Conservation (phyloP, 30 jellyfish, hydroid and myxozoan species). For the Clytia hemisphaerica region DNA sequence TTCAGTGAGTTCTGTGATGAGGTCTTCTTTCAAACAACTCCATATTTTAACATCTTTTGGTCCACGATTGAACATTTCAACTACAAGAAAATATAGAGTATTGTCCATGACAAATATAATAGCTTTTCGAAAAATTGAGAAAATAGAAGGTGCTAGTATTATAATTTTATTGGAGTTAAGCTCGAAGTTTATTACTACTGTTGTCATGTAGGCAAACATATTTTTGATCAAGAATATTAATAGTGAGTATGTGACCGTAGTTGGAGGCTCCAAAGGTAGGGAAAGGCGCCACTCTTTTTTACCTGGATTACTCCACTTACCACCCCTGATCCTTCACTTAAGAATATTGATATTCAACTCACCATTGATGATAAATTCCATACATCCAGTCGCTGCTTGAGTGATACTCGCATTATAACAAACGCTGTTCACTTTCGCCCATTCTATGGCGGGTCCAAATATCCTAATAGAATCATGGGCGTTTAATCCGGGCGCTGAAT, state of each 20-base stretch:
- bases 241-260: too few species aligned
- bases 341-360: constrained; percentile 5
- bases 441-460: constrained; percentile 69
- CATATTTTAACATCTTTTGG: constrained; percentile 61
- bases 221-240: too few species aligned
- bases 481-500: constrained; percentile 94
- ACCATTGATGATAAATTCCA: constrained; percentile 85
- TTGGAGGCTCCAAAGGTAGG: too few species aligned
- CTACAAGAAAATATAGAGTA: constrained; percentile 20
- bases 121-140: too few species aligned
- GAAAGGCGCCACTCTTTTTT: too few species aligned
- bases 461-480: constrained; percentile 84
- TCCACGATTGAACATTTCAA: constrained; percentile 52
- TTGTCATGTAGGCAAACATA: too few species aligned
- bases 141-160: too few species aligned
- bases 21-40: constrained; percentile 90
- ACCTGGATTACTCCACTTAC: too few species aligned
- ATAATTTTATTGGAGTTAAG: too few species aligned
- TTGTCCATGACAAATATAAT: background rate
- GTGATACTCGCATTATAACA: constrained; percentile 81
- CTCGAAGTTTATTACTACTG: too few species aligned
- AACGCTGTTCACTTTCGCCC: constrained; percentile 79
- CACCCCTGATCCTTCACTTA: too few species aligned
- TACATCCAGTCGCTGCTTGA: constrained; percentile 97
- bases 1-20: constrained; percentile 83